These are phyloP conservation scores for Trematocara stigmaticum DNA, from an alignment of 2,113 vertebrate species.

Conservation along the genomic window DNA sequence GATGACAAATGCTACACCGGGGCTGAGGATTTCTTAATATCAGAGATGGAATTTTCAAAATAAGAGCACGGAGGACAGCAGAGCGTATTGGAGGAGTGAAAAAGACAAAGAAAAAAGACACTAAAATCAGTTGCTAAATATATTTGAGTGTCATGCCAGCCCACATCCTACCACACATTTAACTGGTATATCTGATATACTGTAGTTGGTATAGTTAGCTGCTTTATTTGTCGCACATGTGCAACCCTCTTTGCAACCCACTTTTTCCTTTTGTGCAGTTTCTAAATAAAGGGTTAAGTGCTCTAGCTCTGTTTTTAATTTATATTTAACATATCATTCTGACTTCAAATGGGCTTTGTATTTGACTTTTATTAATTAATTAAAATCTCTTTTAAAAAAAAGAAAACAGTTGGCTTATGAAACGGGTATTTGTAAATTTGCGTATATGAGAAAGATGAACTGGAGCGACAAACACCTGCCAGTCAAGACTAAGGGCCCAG, in stretches of 20 bases:
- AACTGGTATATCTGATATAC: not conserved
- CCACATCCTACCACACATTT: not conserved
- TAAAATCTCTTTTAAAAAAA: not conserved
- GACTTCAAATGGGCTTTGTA: not conserved
- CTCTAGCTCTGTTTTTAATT: not conserved
- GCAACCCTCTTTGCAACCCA: not conserved
- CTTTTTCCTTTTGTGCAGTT: not conserved
- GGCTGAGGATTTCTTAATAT: not conserved
- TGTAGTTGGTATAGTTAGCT: not conserved
- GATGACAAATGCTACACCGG: not conserved
- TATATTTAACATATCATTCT: not conserved
- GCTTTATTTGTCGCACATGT: not conserved
- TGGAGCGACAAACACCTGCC: not conserved
- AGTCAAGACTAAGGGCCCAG: not conserved
- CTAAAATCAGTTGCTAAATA: not conserved
- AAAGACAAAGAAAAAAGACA: not conserved
- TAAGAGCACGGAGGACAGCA: not conserved
- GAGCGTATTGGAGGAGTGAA: not conserved
- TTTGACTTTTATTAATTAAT: not conserved
- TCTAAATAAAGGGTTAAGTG: not conserved
- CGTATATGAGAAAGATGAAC: not conserved
- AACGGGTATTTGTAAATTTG: not conserved
- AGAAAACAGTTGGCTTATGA: not conserved
- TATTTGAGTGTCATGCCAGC: not conserved
- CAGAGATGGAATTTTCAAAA: not conserved